Evolutionary conservation across 2,888 invertebrate species (phyloP).

Genomic region (Apodemia hepburni): DNA sequence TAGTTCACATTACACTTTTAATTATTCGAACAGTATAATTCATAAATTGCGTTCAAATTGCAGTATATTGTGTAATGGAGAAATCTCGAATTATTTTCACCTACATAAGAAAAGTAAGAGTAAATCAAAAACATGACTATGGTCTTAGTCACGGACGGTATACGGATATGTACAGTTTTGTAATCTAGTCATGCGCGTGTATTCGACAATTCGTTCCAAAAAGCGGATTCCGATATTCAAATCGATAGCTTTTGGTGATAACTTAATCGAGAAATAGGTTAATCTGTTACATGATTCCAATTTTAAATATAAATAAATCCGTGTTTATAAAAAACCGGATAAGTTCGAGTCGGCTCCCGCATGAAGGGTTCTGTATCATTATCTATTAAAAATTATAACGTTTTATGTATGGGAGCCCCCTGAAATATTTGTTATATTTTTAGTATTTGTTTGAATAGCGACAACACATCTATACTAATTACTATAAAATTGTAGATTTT

Average conservation of each 20-base stretch:
- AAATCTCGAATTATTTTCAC: constrained; percentile 19
- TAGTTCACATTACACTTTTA: constrained; percentile 2
- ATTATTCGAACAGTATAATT: constrained; percentile 1
- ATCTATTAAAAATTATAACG: no score
- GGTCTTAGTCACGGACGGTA: constrained; percentile 24
- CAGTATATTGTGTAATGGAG: constrained; percentile 15
- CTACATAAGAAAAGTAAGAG: constrained; percentile 29
- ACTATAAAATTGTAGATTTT: no score
- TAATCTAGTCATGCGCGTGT: constrained; percentile 22
- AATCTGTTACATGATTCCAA: background rate
- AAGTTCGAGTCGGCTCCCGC: no score
- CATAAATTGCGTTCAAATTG: background rate
- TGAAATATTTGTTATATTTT: no score
- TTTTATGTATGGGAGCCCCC: no score
- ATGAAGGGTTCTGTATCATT: no score
- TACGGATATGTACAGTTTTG: constrained; percentile 23
- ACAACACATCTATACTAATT: no score
- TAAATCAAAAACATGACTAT: constrained; percentile 18
- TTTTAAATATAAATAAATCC: background rate
- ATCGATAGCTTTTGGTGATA: background rate
- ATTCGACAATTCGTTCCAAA: constrained; percentile 23
- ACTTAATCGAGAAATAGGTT: no score
- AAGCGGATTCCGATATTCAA: background rate
- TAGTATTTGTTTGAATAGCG: no score
- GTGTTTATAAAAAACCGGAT: no score